Evolutionary conservation across 2,797 vertebrate genomes (phyloP).

Genomic region (Girardinus metallicus): DNA sequence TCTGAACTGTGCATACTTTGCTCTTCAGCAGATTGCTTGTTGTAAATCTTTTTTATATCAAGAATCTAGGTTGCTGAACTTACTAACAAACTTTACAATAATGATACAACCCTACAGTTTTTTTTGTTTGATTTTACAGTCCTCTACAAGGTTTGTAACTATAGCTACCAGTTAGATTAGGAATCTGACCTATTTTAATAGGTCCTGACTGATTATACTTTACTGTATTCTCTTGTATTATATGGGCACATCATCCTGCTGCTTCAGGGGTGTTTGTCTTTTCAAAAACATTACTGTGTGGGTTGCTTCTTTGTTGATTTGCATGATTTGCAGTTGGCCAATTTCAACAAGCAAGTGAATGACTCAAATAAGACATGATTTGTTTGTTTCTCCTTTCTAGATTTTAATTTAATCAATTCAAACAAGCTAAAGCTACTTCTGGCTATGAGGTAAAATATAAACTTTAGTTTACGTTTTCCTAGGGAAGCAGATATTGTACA

Average conservation of each 20-base stretch:
- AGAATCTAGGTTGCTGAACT: neutral
- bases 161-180: neutral
- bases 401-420: neutral
- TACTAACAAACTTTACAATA: neutral
- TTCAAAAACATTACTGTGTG: neutral
- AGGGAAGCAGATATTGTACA: neutral
- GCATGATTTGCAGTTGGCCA: neutral
- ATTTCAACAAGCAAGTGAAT: neutral
- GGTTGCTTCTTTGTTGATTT: neutral
- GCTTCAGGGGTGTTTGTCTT: neutral
- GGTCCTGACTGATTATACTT: neutral
- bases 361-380: neutral
- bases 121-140: neutral
- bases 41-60: neutral
- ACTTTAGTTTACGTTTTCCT: neutral
- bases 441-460: neutral
- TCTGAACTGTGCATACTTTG: neutral
- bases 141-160: neutral
- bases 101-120: neutral
- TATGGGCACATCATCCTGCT: neutral
- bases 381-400: neutral
- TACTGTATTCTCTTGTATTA: neutral
- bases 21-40: neutral
- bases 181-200: neutral
- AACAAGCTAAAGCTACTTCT: neutral